Percentiles rank a stretch among this genome's conserved stretches.
Conservation (phyloP, 2,797 vertebrate species). For the Micropoecilia bifurca region DNA sequence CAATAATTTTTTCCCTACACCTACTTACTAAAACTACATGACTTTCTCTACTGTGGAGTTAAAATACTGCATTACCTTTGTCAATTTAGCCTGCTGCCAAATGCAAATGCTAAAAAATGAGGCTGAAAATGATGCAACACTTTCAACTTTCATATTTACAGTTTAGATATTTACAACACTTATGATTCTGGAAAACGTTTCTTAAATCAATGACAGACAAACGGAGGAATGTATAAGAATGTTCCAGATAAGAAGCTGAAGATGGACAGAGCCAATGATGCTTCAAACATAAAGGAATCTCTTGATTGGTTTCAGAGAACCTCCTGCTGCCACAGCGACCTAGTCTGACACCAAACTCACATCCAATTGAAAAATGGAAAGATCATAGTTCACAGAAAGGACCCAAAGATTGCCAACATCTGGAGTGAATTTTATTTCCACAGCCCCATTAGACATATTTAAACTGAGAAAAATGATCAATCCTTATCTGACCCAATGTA, state of each 20-base stretch:
- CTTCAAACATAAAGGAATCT: neutral
- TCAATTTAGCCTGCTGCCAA: too few relatives aligned
- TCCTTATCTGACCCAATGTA: neutral
- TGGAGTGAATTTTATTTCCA: neutral
- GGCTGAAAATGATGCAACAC: too few relatives aligned
- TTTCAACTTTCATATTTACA: neutral
- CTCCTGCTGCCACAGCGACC: neutral
- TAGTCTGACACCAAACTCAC: neutral
- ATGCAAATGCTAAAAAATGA: too few relatives aligned
- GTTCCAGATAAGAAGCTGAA: neutral
- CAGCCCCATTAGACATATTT: neutral
- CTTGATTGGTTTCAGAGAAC: neutral
- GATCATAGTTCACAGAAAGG: neutral
- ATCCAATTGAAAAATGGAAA: neutral
- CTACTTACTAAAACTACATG: too few relatives aligned
- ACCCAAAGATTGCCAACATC: neutral
- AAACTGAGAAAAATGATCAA: neutral
- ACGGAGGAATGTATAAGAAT: neutral
- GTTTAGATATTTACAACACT: neutral
- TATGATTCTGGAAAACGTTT: neutral
- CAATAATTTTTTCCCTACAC: too few relatives aligned
- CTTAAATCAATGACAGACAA: neutral
- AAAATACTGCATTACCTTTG: too few relatives aligned
- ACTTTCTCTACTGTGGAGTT: too few relatives aligned
- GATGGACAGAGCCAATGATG: neutral